Conservation (phyloP, 2,888 invertebrate species). For the Apotomis betuletana region DNA sequence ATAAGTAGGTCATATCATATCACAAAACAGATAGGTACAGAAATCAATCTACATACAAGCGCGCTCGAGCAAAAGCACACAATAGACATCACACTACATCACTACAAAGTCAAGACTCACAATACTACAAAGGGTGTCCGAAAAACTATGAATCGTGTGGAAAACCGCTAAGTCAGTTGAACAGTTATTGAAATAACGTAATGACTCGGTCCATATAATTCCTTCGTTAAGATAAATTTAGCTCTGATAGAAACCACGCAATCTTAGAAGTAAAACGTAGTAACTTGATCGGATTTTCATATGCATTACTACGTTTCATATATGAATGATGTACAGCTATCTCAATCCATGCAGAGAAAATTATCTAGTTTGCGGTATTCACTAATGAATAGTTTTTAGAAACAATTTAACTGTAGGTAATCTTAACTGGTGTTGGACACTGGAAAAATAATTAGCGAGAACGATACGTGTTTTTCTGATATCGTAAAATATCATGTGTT, state of each 20-base stretch:
- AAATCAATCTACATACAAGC: too few relatives aligned
- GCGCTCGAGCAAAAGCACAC: too few relatives aligned
- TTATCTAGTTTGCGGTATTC: constrained; percentile 28
- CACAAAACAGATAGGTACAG: too few relatives aligned
- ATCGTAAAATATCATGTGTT: too few relatives aligned
- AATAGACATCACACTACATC: too few relatives aligned
- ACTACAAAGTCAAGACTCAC: not conserved
- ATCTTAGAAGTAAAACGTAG: not conserved
- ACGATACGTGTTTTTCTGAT: not conserved
- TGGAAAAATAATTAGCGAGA: not conserved
- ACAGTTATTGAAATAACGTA: constrained; percentile 10
- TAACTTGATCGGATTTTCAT: not conserved
- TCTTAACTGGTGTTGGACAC: not conserved
- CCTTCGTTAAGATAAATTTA: constrained; percentile 30
- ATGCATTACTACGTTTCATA: not conserved
- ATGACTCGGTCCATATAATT: constrained; percentile 7
- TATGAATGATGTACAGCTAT: not conserved
- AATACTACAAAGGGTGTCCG: not conserved
- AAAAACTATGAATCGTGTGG: constrained; percentile 4
- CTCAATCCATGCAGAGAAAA: constrained; percentile 33
- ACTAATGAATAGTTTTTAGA: constrained; percentile 15
- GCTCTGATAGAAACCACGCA: constrained; percentile 17
- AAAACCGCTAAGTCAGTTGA: constrained; percentile 14
- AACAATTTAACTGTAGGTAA: constrained; percentile 6
- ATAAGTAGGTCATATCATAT: too few relatives aligned